Base-by-base conservation (phyloP, 2,113 vertebrate species). In the Vireo altiloquus region DNA sequence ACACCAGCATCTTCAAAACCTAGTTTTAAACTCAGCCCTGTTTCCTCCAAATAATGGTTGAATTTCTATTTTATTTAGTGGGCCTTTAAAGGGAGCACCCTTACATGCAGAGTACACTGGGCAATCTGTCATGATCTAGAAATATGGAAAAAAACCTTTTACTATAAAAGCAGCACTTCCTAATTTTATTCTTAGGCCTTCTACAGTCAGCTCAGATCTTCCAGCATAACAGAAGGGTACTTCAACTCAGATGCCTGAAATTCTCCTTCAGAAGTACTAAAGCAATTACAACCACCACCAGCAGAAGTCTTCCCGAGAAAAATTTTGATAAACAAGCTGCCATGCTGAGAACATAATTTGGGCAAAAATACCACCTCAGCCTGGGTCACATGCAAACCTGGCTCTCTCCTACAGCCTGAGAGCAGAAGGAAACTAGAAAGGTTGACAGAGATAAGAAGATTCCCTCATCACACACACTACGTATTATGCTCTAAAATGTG, bases 211-310 rank as follows among this genome's bases (percentile, higher is more conserved):
- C 13, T 59, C 64, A 84, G 52, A 52, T 40, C 52, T 81, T 44
- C 35, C 47, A 66, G 20, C 2, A 1, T 25, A 54, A 59, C 15
- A 59, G 14, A 88, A 70, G 19, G 5, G 75, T 42, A 74, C 18
- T 70, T 74, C 25, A 90, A 54, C 21, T 86, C 28, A 35, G 60
- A 88, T 61, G 50, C 10, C 59, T 47, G 15, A 94, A 90, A 82
- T 46, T 80, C 70, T 76, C 46, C 66, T 79, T 76, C 52, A 50
- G 35, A 92, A 90, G 7, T 19, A 68, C 22, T 57, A 61, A 60
- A 76, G 20, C 16, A 68, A 57, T 39, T 63, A 39, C 27, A 70
- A 52, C 35, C 78, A 75, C 22, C 25, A 50, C 14, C 37, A 90
- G n/a, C 50, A 91, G 66, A 61, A 64, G 20, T 27, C 47, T 75